Conservation (phyloP, 2,797 vertebrate species). For the Pitangus sulphuratus region DNA sequence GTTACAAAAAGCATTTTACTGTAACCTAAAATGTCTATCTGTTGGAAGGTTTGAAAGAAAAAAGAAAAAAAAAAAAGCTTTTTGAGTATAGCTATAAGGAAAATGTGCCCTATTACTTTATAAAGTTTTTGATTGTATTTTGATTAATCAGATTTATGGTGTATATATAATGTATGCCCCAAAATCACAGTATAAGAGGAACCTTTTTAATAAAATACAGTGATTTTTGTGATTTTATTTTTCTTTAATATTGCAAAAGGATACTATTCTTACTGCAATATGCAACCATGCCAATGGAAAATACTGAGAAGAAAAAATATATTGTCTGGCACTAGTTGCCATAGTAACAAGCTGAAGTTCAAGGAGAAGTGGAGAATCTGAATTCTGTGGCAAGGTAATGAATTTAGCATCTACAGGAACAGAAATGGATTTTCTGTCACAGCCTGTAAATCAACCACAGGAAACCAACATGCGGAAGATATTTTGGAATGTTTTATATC, state of each 20-base stretch:
- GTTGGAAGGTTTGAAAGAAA: background rate
- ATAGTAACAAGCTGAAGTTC: conserved; percentile 76
- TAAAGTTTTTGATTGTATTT: background rate
- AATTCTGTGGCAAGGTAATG: conserved; percentile 78
- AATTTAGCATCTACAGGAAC: conserved; percentile 81
- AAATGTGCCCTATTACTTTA: background rate
- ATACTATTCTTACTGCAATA: conserved; percentile 51
- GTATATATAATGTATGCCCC: background rate
- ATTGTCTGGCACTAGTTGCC: conserved; percentile 68
- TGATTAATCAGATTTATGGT: conserved; percentile 12
- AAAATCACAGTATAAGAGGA: background rate
- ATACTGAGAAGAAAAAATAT: conserved; percentile 56
- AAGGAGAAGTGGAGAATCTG: conserved; percentile 74
- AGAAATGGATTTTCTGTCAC: conserved; percentile 81
- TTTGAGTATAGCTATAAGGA: conserved; percentile 9
- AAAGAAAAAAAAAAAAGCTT: background rate
- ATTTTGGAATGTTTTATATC: conserved; percentile 67
- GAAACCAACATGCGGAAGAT: conserved; percentile 67
- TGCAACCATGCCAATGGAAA: conserved; percentile 55
- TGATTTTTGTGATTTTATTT: background rate
- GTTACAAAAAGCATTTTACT: conserved; percentile 31
- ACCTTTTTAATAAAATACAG: background rate
- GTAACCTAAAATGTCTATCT: background rate
- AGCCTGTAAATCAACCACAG: conserved; percentile 72
- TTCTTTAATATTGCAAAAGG: conserved; percentile 36